These are phyloP conservation scores for Drosophila stalkeri DNA, from an alignment of 2,888 invertebrate species.

Conservation along the genomic window DNA sequence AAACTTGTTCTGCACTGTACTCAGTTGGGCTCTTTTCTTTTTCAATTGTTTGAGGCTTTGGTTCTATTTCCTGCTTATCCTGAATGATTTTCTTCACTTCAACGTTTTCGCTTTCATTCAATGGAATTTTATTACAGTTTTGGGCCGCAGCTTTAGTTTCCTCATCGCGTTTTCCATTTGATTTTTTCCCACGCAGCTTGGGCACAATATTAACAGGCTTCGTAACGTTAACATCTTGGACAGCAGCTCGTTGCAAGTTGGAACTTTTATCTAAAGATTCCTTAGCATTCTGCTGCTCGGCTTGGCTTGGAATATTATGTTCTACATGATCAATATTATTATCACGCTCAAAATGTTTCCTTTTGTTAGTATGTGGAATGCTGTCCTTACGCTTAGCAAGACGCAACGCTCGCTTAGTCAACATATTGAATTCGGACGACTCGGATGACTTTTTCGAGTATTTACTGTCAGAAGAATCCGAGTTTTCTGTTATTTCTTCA, in stretches of 20 bases:
- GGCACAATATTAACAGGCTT: slow-evolving; percentile 83
- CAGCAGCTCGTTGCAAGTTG: slow-evolving; percentile 4
- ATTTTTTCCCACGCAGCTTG: slow-evolving; percentile 81
- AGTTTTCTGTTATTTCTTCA: slow-evolving; percentile 53
- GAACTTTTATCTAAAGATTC: slow-evolving; percentile 26
- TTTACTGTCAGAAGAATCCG: slow-evolving; percentile 66
- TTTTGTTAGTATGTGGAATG: slow-evolving; percentile 67
- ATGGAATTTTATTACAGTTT: slow-evolving; percentile 5
- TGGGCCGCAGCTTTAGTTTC: slow-evolving; percentile 36
- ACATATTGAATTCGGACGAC: slow-evolving; percentile 48
- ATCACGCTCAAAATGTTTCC: slow-evolving; percentile 74
- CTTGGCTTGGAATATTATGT: slow-evolving; percentile 6
- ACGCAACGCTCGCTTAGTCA: slow-evolving; percentile 73
- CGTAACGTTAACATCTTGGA: slow-evolving; percentile 30
- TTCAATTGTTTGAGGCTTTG: slow-evolving; percentile 14
- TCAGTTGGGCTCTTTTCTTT: slow-evolving; percentile 23
- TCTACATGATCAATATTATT: slow-evolving; percentile 34
- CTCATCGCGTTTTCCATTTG: slow-evolving; percentile 67
- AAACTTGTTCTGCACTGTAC: slow-evolving; percentile 75
- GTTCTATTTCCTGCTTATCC: slow-evolving; percentile 20
- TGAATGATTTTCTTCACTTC: slow-evolving; percentile 25
- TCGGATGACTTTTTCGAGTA: slow-evolving; percentile 56
- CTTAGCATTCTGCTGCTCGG: slow-evolving; percentile 5
- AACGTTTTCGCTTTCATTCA: slow-evolving; percentile 18
- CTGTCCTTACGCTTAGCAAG: slow-evolving; percentile 76